These are phyloP conservation scores for Carlito syrichta DNA, from an alignment of 2,113 vertebrate genomes.

Conservation along the genomic window DNA sequence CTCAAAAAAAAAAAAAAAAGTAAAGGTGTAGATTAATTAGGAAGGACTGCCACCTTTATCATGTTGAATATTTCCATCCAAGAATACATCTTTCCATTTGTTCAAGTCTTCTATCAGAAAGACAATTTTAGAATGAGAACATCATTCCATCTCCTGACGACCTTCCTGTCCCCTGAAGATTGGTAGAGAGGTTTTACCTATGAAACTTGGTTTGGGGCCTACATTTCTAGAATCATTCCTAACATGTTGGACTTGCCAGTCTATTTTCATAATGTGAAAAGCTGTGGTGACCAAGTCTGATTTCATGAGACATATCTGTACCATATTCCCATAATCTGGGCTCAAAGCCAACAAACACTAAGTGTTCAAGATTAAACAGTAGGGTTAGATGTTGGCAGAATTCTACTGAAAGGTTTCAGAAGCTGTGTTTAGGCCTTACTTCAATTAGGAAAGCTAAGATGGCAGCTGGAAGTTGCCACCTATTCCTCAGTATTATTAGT, in stretches of 20 bases:
- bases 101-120: neutral
- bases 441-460: neutral
- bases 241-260: neutral
- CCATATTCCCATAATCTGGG: neutral
- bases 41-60: neutral
- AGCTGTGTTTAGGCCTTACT: neutral
- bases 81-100: neutral
- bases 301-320: neutral
- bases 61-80: neutral
- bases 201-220: neutral
- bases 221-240: neutral
- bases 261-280: slow-evolving; percentile 4
- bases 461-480: neutral
- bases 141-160: neutral
- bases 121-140: neutral
- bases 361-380: neutral
- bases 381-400: neutral
- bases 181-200: neutral
- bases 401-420: neutral
- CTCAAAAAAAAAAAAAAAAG: too few species aligned
- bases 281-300: neutral
- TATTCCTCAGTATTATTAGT: neutral
- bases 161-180: neutral
- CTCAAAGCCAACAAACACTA: neutral
- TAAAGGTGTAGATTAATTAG: neutral